Base-by-base conservation (phyloP, 1,140 invertebrate species). In the Trialeurodes vaporariorum region DNA sequence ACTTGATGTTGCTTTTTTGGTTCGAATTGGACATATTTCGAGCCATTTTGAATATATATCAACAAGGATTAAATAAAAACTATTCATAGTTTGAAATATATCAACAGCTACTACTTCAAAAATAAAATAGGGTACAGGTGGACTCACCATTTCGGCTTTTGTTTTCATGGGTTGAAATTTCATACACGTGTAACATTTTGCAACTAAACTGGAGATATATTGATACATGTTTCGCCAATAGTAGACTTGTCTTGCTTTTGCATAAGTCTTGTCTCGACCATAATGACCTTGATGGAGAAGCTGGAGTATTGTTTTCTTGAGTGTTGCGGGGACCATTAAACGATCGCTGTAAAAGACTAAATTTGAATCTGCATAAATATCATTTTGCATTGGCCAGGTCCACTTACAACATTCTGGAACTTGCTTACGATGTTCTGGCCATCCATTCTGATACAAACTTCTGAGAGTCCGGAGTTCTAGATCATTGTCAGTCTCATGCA, bases 391-490 rank as follows among this genome's bases (percentile, higher is more conserved):
- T n/a, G n/a, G n/a, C n/a, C n/a, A n/a, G n/a, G n/a, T n/a, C n/a
- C n/a, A n/a, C n/a, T n/a, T n/a, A n/a, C n/a, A n/a, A n/a, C n/a
- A n/a, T n/a, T n/a, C n/a, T 34, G 26, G 26, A 1, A 64, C 62
- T 25, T 64, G 1, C 40, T 64, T 64, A 34, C 40, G 27, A 21
- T n/a, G 13, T 34, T 27, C 40, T 34, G 63, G 27, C 63, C 27
- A 40, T 34, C 27, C 63, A 34, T 13, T 64, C 2, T 64, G 12
- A 64, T 64, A 64, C n/a, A 64, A 13, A 13, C 81, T 66, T 80
- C 81, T 71, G 80, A 80, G 65, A 82, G 82, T 71, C 80, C 79
- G 68, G 83, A 85, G 75, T 83, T 81, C 68, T 83, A 27, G 70
- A 70, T 67, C 76, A 75, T 73, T 78, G 73, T 74, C 75, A 73